Base-by-base conservation (phyloP, 2,888 invertebrate species). In the Geotrupes spiniger region DNA sequence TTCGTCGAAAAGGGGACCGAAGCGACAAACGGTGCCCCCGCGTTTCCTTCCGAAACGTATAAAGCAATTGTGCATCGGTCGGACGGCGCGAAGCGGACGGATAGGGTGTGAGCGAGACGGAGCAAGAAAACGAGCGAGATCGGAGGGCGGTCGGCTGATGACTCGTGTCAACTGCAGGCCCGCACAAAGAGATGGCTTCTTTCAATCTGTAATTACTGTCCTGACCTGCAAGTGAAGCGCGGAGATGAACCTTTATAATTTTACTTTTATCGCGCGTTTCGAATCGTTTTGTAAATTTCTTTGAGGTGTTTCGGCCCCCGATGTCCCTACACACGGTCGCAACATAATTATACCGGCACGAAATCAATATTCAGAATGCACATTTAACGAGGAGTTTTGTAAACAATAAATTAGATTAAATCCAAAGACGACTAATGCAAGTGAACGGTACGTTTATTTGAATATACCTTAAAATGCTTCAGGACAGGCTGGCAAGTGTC, bases 131-230 rank as follows among this genome's bases (percentile, higher is more conserved):
- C 36, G 54, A 42, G 53, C 57, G 52, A 60, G 57, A 50, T 43
- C 27, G 29, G 9, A 17, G 31, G 41, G 33, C 40, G 41, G 12
- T 12, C 21, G 41, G 14, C 58, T 63, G 66, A 62, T 57, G 61
- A 60, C 56, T 63, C 62, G 63, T 65, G 69, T 69, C 69, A 69
- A 58, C 53, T 57, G 52, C 70, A 68, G 68, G 59, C 58, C 55
- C 60, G 54, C 62, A 70, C 69, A 69, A 69, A 68, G 67, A 68
- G 68, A 67, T 66, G 64, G 64, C 64, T 68, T 67, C 68, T 67
- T 68, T 69, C 66, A 63, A 60, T 49, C 62, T 60, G 61, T 68
- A 69, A 69, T 69, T 68, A 69, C 65, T 69, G 69, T 68, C 67
- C 68, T 66, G 62, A 57, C 59, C 64, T 64, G 64, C 54, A 58